A percentile compares a stretch with the other conserved stretches of the same genome.
Evolutionary conservation across 2,888 invertebrate genomes (phyloP).

Genomic region (Danaus chrysippus): DNA sequence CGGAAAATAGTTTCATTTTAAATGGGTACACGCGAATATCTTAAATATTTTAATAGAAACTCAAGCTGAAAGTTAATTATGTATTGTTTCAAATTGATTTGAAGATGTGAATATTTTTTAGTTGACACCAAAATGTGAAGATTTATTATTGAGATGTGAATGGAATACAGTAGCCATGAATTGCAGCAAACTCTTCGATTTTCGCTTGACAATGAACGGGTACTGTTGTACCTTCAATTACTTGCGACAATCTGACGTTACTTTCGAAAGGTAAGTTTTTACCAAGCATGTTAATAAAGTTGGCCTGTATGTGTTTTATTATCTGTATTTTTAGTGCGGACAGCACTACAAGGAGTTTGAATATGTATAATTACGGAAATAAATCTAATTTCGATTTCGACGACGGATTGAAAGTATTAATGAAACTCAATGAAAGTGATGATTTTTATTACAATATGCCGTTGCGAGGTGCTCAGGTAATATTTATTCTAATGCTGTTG

Average conservation of each 20-base stretch:
- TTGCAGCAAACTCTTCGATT: slow-evolving; percentile 72
- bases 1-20: no score
- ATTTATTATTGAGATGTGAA: slow-evolving; percentile 66
- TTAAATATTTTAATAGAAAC: no score
- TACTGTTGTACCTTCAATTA: slow-evolving; percentile 81
- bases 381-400: slow-evolving; percentile 67
- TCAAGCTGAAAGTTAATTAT: no score
- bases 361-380: slow-evolving; percentile 67
- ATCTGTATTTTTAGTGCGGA: slow-evolving; percentile 36
- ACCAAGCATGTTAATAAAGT: neutral
- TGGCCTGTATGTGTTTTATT: neutral
- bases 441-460: slow-evolving; percentile 74
- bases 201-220: slow-evolving; percentile 79
- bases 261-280: slow-evolving; percentile 55
- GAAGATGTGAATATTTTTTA: slow-evolving; percentile 35
- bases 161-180: slow-evolving; percentile 67
- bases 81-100: neutral
- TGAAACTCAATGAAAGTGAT: slow-evolving; percentile 61
- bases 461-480: slow-evolving; percentile 71
- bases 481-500: neutral
- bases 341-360: slow-evolving; percentile 41
- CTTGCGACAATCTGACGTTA: slow-evolving; percentile 58
- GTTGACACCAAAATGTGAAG: slow-evolving; percentile 73
- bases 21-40: no score
- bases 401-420: slow-evolving; percentile 61